Percentiles rank a stretch among this genome's conserved stretches.
Conservation (phyloP, 30 jellyfish, hydroid and myxozoan species). For the Cassiopea xamachana region DNA sequence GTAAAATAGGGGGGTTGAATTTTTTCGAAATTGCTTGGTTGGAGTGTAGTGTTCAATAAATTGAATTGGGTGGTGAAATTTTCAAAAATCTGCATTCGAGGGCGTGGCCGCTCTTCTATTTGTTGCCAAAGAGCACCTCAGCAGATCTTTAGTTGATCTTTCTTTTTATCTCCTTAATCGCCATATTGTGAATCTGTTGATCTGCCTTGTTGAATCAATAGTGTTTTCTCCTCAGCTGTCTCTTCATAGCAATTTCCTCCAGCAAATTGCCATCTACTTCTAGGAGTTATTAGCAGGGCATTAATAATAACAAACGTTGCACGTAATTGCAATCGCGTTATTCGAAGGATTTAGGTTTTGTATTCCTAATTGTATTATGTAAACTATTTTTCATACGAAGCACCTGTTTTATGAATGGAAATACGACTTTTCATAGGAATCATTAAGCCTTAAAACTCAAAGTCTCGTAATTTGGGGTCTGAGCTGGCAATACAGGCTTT, state of each 20-base stretch:
- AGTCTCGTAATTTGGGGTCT: too few relatives aligned
- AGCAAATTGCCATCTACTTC: neutral
- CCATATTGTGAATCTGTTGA: neutral
- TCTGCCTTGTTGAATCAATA: neutral
- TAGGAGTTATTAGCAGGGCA: neutral
- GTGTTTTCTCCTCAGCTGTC: neutral
- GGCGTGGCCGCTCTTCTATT: too few relatives aligned
- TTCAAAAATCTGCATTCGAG: too few relatives aligned
- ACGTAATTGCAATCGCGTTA: neutral
- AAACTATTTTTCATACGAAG: neutral
- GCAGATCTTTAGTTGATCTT: neutral
- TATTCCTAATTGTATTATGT: neutral
- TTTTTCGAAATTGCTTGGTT: too few relatives aligned
- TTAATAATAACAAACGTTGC: neutral
- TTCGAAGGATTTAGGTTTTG: neutral
- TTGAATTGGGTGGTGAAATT: too few relatives aligned
- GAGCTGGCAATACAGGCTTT: too few relatives aligned
- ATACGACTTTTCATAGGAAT: too few relatives aligned
- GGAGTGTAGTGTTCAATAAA: too few relatives aligned
- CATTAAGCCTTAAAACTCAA: too few relatives aligned
- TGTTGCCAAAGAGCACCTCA: neutral
- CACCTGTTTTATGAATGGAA: neutral
- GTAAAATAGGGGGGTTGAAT: too few relatives aligned
- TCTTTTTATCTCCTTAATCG: neutral
- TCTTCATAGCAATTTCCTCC: neutral